phyloP scores from a whole-genome alignment of 2,113 vertebrate genomes.

The Oreochromis aureus region DNA sequence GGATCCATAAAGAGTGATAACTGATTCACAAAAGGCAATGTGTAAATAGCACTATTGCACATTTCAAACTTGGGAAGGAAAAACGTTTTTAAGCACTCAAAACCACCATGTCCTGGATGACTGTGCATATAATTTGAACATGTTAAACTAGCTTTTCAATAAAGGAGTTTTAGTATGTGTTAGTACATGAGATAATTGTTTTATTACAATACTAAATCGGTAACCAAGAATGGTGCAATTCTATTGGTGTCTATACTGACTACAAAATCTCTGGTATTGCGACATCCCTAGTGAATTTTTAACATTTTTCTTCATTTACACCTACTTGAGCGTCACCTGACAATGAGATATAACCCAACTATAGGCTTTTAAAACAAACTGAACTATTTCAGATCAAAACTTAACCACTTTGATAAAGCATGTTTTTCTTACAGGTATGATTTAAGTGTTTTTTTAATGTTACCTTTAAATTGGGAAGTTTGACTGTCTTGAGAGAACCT shows the following conservation, averaged over 20 bases:
- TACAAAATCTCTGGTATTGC: not conserved
- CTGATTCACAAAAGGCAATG: not conserved
- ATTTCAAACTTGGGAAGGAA: fast-evolving
- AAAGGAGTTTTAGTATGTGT: not conserved
- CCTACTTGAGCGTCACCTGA: not conserved
- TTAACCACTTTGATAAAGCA: not conserved
- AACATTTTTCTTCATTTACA: not conserved
- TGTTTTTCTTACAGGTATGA: not conserved
- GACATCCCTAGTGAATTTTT: not conserved
- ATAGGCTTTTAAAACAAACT: not conserved
- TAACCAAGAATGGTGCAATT: too few relatives aligned
- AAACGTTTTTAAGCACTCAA: not conserved
- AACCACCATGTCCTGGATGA: not conserved
- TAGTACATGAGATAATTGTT: too few relatives aligned
- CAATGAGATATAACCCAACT: not conserved
- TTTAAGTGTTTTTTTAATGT: not conserved
- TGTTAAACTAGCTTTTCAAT: too few relatives aligned
- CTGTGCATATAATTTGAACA: too few relatives aligned
- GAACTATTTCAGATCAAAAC: not conserved
- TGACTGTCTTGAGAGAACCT: not conserved
- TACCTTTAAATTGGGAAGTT: fast-evolving
- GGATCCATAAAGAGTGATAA: not conserved
- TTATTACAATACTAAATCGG: too few relatives aligned
- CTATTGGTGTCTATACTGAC: too few relatives aligned
- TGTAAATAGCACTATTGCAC: not conserved